Evolutionary conservation across 2,113 vertebrate species (phyloP).

Genomic region (Meles meles): DNA sequence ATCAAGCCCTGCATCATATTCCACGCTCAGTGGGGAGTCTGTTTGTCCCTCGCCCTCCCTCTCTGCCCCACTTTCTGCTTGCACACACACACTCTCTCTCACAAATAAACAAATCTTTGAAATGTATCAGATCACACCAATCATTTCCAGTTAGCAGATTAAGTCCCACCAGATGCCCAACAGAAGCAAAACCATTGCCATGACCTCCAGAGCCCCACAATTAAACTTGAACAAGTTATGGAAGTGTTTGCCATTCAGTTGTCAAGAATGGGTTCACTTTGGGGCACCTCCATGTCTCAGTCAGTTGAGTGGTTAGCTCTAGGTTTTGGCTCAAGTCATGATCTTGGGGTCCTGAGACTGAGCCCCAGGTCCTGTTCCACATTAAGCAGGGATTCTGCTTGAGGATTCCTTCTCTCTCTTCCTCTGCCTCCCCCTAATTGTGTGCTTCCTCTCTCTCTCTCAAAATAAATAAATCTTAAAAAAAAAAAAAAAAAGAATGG

Average conservation of each 20-base stretch:
- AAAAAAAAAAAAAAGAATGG: not conserved
- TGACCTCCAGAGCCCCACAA: not conserved
- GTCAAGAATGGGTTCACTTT: not conserved
- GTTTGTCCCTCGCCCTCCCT: not conserved
- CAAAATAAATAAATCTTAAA: not conserved
- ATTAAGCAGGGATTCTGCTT: not conserved
- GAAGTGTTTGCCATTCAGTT: not conserved
- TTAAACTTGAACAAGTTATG: not conserved
- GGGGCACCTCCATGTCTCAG: not conserved
- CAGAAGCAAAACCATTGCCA: not conserved
- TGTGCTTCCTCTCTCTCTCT: not conserved
- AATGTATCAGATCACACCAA: not conserved
- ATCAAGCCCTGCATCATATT: not conserved
- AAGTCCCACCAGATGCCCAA: not conserved
- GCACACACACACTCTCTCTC: not conserved
- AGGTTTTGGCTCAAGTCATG: not conserved
- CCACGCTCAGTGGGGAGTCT: not conserved
- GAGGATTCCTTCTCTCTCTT: not conserved
- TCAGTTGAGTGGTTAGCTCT: not conserved
- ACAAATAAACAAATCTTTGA: not conserved
- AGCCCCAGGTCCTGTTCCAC: not conserved
- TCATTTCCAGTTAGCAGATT: not conserved
- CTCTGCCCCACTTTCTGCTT: not conserved
- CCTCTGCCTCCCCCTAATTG: not conserved
- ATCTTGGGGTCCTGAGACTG: not conserved